These are phyloP conservation scores for Bombus fervidus DNA, from an alignment of 1,140 invertebrate species.

Conservation along the genomic window DNA sequence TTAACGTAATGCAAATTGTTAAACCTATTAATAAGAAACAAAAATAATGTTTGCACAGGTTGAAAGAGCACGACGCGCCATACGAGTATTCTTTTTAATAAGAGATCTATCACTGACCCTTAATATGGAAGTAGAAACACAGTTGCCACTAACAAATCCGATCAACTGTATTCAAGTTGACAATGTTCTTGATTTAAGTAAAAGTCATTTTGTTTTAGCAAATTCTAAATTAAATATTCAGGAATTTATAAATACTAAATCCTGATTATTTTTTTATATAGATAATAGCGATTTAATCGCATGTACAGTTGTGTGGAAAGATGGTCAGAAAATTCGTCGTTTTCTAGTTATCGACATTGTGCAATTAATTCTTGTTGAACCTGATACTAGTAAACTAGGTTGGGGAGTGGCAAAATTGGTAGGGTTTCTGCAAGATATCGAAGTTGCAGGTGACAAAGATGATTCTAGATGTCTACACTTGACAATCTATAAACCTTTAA, in stretches of 20 bases:
- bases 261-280: conserved; percentile 81
- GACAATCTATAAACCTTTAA: conserved; percentile 93
- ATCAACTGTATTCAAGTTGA: conserved; percentile 94
- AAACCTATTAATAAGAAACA: conserved; percentile 35
- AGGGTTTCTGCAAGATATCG: conserved; percentile 92
- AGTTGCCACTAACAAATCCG: conserved; percentile 96
- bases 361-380: conserved; percentile 98
- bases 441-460: conserved; percentile 94
- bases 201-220: conserved; percentile 67
- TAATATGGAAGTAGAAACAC: conserved; percentile 91
- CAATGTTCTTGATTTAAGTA: conserved; percentile 96
- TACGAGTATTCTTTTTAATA: conserved; percentile 96
- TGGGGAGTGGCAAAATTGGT: conserved; percentile 99
- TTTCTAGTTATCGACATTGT: conserved; percentile 97
- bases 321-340: conserved; percentile 93
- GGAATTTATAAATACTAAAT: not conserved
- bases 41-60: conserved; percentile 84
- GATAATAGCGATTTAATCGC: conserved; percentile 98
- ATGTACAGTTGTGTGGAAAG: conserved; percentile 95
- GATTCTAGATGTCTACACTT: conserved; percentile 98
- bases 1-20: conserved; percentile 8
- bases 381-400: conserved; percentile 94
- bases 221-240: not conserved
- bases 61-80: conserved; percentile 95
- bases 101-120: conserved; percentile 92